These are phyloP conservation scores for Acanthoscelides obtectus DNA, from an alignment of 2,888 invertebrate species.

Conservation along the genomic window DNA sequence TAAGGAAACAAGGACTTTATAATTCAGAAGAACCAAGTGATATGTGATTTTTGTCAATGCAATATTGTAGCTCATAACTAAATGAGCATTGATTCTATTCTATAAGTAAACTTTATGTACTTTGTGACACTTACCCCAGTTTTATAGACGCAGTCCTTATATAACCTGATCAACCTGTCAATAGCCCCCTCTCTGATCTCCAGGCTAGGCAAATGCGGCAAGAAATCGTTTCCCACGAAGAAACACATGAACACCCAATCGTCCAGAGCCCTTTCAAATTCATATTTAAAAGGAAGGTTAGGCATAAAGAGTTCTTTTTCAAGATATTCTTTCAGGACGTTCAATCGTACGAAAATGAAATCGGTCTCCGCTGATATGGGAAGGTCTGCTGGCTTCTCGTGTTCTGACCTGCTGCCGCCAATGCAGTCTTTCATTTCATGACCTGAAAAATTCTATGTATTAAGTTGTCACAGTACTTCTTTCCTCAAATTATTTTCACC, in stretches of 20 bases:
- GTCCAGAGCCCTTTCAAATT: constrained; percentile 92
- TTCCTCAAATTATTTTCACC: too few relatives aligned
- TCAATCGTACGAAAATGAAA: constrained; percentile 91
- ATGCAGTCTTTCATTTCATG: constrained; percentile 94
- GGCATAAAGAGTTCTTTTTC: constrained; percentile 86
- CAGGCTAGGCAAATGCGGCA: constrained; percentile 95
- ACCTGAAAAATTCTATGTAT: constrained; percentile 48
- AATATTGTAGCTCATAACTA: too few relatives aligned
- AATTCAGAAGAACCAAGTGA: too few relatives aligned
- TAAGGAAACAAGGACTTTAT: too few relatives aligned
- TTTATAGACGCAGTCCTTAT: constrained; percentile 91
- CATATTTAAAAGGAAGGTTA: constrained; percentile 87
- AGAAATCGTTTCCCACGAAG: constrained; percentile 98
- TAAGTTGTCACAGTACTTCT: too few relatives aligned
- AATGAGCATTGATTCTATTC: too few relatives aligned
- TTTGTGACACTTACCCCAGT: constrained; percentile 62
- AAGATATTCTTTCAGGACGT: constrained; percentile 89
- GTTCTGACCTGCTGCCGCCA: constrained; percentile 54
- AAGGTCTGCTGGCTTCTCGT: constrained; percentile 53
- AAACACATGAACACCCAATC: constrained; percentile 99
- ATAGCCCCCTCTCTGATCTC: constrained; percentile 98
- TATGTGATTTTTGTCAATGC: too few relatives aligned
- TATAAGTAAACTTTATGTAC: not conserved
- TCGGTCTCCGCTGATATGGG: constrained; percentile 68
- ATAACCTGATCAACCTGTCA: constrained; percentile 85